phyloP scores from a whole-genome alignment of 2,797 vertebrate genomes.

The Spea hammondii region DNA sequence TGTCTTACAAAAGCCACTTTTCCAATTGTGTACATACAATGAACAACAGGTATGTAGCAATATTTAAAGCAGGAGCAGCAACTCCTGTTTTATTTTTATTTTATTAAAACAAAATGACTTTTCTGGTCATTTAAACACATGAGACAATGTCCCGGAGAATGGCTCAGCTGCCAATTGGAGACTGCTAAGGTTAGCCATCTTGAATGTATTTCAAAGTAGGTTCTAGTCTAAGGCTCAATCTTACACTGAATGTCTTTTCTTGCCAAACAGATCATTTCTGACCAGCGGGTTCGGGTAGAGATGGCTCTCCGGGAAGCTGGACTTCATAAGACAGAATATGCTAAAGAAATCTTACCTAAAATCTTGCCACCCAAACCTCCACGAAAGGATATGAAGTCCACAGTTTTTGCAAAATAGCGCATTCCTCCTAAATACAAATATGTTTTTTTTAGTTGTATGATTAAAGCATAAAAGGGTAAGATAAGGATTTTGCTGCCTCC shows the following conservation, averaged over 20 bases:
- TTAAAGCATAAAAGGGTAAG: conserved; percentile 3
- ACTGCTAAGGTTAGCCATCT: too few species aligned
- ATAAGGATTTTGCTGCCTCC: neutral
- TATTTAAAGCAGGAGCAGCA: too few species aligned
- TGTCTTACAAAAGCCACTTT: conserved; percentile 83
- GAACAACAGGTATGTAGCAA: conserved; percentile 76
- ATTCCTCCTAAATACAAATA: neutral
- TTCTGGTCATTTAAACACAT: too few species aligned
- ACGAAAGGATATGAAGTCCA: conserved; percentile 81
- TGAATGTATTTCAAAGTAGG: too few species aligned
- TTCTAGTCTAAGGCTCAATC: too few species aligned
- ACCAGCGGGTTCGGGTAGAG: conserved; percentile 84
- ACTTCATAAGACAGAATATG: conserved; percentile 81
- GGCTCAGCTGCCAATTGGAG: too few species aligned
- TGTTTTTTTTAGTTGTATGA: neutral
- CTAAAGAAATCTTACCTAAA: conserved; percentile 76
- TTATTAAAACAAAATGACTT: too few species aligned
- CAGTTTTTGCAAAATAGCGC: conserved; percentile 65
- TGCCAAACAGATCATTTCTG: conserved; percentile 80
- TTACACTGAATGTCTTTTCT: neutral
- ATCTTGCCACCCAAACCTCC: conserved; percentile 80
- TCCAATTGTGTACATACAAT: conserved; percentile 82
- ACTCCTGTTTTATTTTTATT: too few species aligned
- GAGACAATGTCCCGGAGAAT: too few species aligned
- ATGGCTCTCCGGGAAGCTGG: conserved; percentile 85